These are phyloP conservation scores for Hesperia comma DNA, from an alignment of 2,888 invertebrate species.

Conservation along the genomic window DNA sequence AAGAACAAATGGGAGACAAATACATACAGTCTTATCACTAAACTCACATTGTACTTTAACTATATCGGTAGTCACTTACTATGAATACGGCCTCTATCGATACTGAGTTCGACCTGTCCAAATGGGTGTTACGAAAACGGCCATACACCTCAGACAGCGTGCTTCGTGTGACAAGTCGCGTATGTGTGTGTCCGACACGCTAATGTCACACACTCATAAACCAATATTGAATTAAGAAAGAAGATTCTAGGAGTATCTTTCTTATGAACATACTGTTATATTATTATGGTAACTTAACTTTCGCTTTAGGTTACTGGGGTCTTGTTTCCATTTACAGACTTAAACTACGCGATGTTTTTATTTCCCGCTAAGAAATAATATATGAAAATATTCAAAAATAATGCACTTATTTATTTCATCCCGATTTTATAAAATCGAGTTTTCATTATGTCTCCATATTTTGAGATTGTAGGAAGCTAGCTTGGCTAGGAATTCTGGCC, in stretches of 20 bases:
- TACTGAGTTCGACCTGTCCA: conserved; percentile 53
- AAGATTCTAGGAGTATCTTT: conserved; percentile 9
- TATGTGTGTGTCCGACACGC: conserved; percentile 34
- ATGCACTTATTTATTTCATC: too few relatives aligned
- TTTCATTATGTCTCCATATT: too few relatives aligned
- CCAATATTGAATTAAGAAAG: conserved; percentile 14
- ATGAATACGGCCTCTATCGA: conserved; percentile 57
- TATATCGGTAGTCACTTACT: conserved; percentile 44
- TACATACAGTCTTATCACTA: too few relatives aligned
- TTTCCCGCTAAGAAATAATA: too few relatives aligned
- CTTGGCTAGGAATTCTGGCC: too few relatives aligned
- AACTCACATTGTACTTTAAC: too few relatives aligned
- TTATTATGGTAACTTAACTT: not conserved
- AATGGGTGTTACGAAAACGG: conserved; percentile 74
- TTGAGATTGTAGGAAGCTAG: too few relatives aligned
- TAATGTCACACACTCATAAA: conserved; percentile 8
- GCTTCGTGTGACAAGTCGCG: conserved; percentile 61
- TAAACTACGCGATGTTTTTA: too few relatives aligned
- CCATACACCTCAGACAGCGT: conserved; percentile 62
- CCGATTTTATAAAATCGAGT: too few relatives aligned
- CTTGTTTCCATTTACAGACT: too few relatives aligned
- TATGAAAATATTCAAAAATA: too few relatives aligned
- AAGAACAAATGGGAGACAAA: too few relatives aligned
- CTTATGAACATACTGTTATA: not conserved
- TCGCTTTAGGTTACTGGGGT: not conserved